A percentile compares a stretch with the other conserved stretches of the same genome.
These are phyloP conservation scores for Oxygymnocypris stewartii DNA, from an alignment of 2,113 vertebrate genomes.

Conservation along the genomic window DNA sequence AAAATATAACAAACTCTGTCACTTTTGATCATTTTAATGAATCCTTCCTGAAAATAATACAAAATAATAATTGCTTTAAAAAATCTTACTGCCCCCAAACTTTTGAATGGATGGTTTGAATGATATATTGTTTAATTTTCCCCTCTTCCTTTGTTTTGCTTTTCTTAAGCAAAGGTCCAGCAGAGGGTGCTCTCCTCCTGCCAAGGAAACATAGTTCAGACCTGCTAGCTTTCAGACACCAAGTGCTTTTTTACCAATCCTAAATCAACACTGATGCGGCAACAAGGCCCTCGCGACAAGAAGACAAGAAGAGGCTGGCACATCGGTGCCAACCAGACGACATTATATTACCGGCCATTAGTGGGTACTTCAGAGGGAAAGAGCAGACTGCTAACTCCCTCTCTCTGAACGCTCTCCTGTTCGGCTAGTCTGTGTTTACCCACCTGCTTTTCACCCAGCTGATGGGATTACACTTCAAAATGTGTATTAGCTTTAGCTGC, in stretches of 20 bases:
- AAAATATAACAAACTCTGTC: too few species aligned
- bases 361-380: constrained; percentile 48
- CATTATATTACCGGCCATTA: constrained; percentile 18
- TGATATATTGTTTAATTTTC: not conserved
- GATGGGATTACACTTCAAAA: constrained; percentile 59
- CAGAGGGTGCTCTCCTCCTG: constrained; percentile 6
- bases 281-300: not conserved
- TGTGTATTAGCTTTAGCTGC: constrained; percentile 40
- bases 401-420: constrained; percentile 50
- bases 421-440: constrained; percentile 48
- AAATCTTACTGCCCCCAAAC: too few species aligned
- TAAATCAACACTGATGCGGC: not conserved
- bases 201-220: not conserved
- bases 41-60: not conserved
- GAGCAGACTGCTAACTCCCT: constrained; percentile 40
- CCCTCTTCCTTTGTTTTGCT: not conserved
- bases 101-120: not conserved
- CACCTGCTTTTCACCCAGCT: constrained; percentile 67
- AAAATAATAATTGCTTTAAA: too few species aligned
- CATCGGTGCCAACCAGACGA: constrained; percentile 11
- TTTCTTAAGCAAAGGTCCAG: not conserved
- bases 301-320: not conserved
- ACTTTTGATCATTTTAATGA: not conserved
- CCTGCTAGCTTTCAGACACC: not conserved
- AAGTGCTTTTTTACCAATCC: not conserved